These are phyloP conservation scores for Drosophila conformis DNA, from an alignment of 2,888 invertebrate species.

Conservation along the genomic window DNA sequence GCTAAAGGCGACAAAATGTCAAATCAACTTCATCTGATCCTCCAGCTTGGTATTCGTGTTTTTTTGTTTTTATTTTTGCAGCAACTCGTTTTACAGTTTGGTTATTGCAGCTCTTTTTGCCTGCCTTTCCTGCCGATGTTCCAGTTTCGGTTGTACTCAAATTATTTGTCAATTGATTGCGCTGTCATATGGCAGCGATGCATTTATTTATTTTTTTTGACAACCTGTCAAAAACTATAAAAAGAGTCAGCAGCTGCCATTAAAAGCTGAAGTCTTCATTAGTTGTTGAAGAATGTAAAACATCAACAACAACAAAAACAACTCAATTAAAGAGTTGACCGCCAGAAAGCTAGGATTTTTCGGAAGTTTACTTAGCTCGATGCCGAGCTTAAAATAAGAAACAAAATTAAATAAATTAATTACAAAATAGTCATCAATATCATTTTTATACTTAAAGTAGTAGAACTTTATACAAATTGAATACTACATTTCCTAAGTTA, in stretches of 20 bases:
- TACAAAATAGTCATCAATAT: not conserved
- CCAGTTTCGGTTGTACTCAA: conserved; percentile 36
- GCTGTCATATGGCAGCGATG: conserved; percentile 5
- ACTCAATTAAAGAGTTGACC: not conserved
- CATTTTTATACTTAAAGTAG: not conserved
- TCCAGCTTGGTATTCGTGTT: conserved; percentile 31
- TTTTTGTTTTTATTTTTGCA: conserved; percentile 1
- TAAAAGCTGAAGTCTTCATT: not conserved
- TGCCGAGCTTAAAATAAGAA: not conserved
- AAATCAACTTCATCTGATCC: conserved; percentile 61
- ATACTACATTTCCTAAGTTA: not conserved
- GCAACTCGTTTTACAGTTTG: conserved; percentile 69
- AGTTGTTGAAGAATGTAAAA: not conserved
- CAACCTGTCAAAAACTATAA: conserved; percentile 8
- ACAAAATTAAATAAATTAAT: not conserved
- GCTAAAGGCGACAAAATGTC: conserved; percentile 75
- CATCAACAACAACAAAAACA: not conserved
- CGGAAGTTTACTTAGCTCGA: not conserved
- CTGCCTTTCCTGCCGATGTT: conserved; percentile 45
- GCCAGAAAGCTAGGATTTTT: not conserved
- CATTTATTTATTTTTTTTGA: conserved; percentile 1
- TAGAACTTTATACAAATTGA: not conserved
- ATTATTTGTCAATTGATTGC: conserved; percentile 31
- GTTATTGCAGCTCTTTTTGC: conserved; percentile 13
- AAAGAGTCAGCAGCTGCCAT: not conserved